Base-by-base conservation (phyloP, 2,797 vertebrate species). In the Darevskia mixta region DNA sequence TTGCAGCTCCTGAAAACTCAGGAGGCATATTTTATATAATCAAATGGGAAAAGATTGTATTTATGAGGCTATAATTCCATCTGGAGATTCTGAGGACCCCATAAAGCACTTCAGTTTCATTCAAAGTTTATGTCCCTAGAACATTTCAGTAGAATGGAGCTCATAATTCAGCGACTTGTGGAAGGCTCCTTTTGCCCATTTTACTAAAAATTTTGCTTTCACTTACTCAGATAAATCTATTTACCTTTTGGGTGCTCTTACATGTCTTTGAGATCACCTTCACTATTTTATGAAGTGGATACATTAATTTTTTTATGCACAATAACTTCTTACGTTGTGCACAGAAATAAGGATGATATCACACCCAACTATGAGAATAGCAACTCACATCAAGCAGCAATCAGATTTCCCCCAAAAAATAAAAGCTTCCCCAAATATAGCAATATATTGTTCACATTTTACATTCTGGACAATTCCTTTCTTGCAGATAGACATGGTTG, bases 381-480 rank as follows among this genome's bases (percentile, higher is more conserved):
- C 71, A 41, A 32, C 5, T 25, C 5, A 27, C 49, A 29, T 29
- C 15, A 45, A 20, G 38, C 49, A 35, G 35, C 15, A 49, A 32
- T 29, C n/a, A 75, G 8, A 64, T 1, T 89, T 64, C 25, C 3
- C 20, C 1, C 5, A 43, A 82, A 90, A 91, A 2, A 0, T 85
- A 88, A 83, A 89, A 80, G 1, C 45, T 1, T 79, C 9, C 35
- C 72, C 67, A 75, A 67, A 3, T 43, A 18, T 73, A 3, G 1
- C 75, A 38, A 79, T 13, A 10, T 3, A 88, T 38, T 43, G 55
- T 4, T 20, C 0, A 0, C 66, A 23, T 87, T 91, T 79, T 38
- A 43, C 1, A 45, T 88, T 90, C 87, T 58, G 79, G 18, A 88
- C 13, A 4, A 3, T 86, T 35, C 76, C 58, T 89, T 92, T 86